A percentile compares a stretch with the other conserved stretches of the same genome.
Evolutionary conservation across 2,797 vertebrate genomes (phyloP).

Genomic region (Microcaecilia unicolor): DNA sequence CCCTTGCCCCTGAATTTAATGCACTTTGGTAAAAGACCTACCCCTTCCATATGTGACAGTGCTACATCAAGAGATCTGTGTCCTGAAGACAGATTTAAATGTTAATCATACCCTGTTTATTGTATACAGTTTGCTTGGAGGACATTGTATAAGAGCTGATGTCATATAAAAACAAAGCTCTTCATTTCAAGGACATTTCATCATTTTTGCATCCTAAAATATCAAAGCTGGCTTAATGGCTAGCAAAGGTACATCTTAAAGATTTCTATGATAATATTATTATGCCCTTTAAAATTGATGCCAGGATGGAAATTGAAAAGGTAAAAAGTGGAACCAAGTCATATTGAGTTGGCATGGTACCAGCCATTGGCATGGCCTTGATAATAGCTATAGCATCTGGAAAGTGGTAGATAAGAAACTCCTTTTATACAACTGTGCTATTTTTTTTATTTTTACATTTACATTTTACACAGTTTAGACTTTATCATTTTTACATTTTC

Average conservation of each 20-base stretch:
- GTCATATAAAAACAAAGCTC: constrained; percentile 13
- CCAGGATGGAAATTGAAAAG: constrained; percentile 54
- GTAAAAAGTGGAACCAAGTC: constrained; percentile 60
- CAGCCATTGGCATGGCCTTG: constrained; percentile 44
- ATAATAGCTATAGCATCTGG: constrained; percentile 52
- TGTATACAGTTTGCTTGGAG: constrained; percentile 4
- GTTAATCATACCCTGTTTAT: no score
- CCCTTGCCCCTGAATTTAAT: no score
- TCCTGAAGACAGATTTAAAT: no score
- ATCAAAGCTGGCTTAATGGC: constrained; percentile 31
- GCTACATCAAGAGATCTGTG: no score
- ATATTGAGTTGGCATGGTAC: constrained; percentile 47
- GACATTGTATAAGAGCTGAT: constrained; percentile 21
- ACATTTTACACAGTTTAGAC: constrained; percentile 32
- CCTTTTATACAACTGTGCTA: constrained; percentile 34
- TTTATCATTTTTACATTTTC: constrained; percentile 25
- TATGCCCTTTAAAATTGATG: constrained; percentile 53
- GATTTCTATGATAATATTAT: constrained; percentile 59
- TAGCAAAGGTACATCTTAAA: constrained; percentile 37
- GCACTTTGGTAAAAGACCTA: no score
- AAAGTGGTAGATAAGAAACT: constrained; percentile 58
- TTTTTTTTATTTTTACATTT: no score
- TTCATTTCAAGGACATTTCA: constrained; percentile 31
- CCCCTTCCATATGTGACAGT: no score
- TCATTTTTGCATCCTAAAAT: constrained; percentile 33